phyloP scores from a whole-genome alignment of 2,888 invertebrate species.

The Chloroclysta siterata region DNA sequence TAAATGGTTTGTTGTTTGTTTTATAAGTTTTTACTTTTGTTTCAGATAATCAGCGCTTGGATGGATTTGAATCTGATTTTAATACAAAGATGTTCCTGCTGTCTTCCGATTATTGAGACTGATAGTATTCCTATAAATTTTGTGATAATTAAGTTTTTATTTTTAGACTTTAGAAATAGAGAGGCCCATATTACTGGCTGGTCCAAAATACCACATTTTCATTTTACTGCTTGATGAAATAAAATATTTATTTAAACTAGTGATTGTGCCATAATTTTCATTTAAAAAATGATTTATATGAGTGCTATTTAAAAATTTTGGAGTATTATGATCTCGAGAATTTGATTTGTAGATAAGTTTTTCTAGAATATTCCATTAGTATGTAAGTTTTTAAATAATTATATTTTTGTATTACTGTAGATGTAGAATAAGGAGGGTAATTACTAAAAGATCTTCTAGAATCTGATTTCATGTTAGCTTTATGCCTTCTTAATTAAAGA shows the following conservation, averaged over 20 bases:
- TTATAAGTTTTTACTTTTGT: constrained; percentile 41
- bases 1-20: too few relatives aligned
- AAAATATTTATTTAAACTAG: constrained; percentile 38
- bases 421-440: constrained; percentile 3
- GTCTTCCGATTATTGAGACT: constrained; percentile 69
- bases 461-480: constrained; percentile 31
- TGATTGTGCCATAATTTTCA: constrained; percentile 43
- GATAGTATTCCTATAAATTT: constrained; percentile 72
- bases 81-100: constrained; percentile 56
- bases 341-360: constrained; percentile 44
- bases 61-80: constrained; percentile 49
- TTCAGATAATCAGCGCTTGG: constrained; percentile 57
- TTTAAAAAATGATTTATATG: constrained; percentile 49
- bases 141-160: constrained; percentile 64
- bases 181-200: constrained; percentile 30
- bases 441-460: constrained; percentile 35
- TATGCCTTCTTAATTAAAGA: constrained; percentile 31
- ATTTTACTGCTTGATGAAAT: constrained; percentile 28
- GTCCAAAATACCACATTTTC: constrained; percentile 31
- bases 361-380: constrained; percentile 24
- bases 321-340: constrained; percentile 53
- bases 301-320: constrained; percentile 40
- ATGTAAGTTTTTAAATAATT: constrained; percentile 24
- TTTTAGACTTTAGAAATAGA: constrained; percentile 14
- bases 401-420: constrained; percentile 36